phyloP scores from a whole-genome alignment of 2,888 invertebrate species.

The Nemapogon koenigi region DNA sequence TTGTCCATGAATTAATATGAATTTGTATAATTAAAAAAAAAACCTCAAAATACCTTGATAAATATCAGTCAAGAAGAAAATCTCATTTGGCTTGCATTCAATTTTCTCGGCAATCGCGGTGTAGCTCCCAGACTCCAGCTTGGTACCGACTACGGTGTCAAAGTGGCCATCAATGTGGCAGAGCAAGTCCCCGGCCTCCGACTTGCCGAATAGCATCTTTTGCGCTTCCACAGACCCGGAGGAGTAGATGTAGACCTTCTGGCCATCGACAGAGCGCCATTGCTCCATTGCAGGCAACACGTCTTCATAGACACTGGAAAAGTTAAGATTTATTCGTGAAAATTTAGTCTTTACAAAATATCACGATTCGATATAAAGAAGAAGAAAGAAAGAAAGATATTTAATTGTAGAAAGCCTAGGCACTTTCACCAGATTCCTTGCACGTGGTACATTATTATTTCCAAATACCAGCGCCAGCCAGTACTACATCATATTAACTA shows the following conservation, averaged over 20 bases:
- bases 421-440: no score
- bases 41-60: constrained; percentile 70
- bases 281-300: constrained; percentile 75
- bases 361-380: no score
- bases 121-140: constrained; percentile 82
- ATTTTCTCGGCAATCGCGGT: constrained; percentile 75
- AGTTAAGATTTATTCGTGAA: no score
- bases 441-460: no score
- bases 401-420: no score
- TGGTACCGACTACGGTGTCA: constrained; percentile 85
- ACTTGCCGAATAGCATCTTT: constrained; percentile 82
- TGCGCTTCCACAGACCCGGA: constrained; percentile 93
- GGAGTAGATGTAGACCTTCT: constrained; percentile 84
- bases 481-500: no score
- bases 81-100: constrained; percentile 66
- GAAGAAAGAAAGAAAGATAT: no score
- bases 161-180: constrained; percentile 79
- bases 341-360: no score
- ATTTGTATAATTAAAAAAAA: no score
- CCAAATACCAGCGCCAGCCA: no score
- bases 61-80: constrained; percentile 88
- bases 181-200: constrained; percentile 78
- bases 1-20: no score
- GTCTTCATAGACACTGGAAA: constrained; percentile 85
- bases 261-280: constrained; percentile 72